Base-by-base conservation (phyloP, 2,113 vertebrate genomes). In the Struthidea cinerea region DNA sequence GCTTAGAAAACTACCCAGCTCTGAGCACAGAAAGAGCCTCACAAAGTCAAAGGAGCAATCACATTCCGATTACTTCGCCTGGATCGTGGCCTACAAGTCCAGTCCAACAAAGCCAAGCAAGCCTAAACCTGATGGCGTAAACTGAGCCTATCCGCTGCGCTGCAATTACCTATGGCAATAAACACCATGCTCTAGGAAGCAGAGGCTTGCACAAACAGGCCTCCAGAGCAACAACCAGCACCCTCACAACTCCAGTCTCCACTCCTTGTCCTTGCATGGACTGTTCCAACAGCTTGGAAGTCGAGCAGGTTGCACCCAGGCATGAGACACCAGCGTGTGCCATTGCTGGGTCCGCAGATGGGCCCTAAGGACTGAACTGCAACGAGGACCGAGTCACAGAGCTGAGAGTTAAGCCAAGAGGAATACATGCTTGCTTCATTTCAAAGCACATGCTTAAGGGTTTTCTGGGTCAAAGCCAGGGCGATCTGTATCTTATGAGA, bases 201-300 rank as follows among this genome's bases (percentile, higher is more conserved):
- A 27, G n/a, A 46, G 83, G 83, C 95, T 91, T 96, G 95, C 92
- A 94, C 84, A 24, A 93, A 95, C 93, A 93, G 78, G 87, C 44
- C 75, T 70, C 67, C 64, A 73, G 63, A 86, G 78, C 63, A 87
- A 65, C 49, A 42, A 67, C 6, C 49, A 61, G 91, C 89, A 73
- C 53, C 73, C 70, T 14, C 26, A 65, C 20, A 3, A 8, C 41
- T 21, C 46, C 11, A 7, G 13, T 1, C 89, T 81, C 84, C 0
- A 4, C 70, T 89, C 74, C 75, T 33, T 0, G 1, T 20, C 89
- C 49, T 18, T 50, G 42, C 17, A 1, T 1, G n/a, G 80, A 20
- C 59, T 10, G 1, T 10, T 26, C n/a, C 47, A 26, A 16, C 15
- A 57, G 84, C 82, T 61, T 30, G 6, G 18, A 39, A 46, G 57